Evolutionary conservation across 2,888 invertebrate species (phyloP).

Genomic region (Tridacna crocea): DNA sequence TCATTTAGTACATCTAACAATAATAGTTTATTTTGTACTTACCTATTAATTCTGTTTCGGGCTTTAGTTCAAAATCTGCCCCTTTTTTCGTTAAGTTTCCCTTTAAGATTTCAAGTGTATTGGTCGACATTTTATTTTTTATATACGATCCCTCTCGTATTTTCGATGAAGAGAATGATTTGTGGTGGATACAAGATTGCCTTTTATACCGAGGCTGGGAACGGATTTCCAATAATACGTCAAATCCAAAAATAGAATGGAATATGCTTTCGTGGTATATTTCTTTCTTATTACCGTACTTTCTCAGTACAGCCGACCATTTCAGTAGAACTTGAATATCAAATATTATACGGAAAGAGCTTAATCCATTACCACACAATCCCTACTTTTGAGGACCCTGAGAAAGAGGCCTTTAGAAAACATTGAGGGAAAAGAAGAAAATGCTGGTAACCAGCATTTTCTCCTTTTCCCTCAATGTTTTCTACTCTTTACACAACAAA

Average conservation of each 20-base stretch:
- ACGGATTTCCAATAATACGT: slow-evolving; percentile 6
- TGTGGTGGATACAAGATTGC: neutral
- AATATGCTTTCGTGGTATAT: neutral
- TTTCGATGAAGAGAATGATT: neutral
- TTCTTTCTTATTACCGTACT: neutral
- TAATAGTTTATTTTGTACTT: neutral
- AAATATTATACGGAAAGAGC: too few relatives aligned
- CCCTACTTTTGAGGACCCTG: too few relatives aligned
- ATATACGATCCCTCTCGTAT: neutral
- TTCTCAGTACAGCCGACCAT: neutral
- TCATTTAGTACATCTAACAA: too few relatives aligned
- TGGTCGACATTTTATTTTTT: neutral
- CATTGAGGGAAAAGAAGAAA: too few relatives aligned
- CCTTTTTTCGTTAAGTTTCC: slow-evolving; percentile 32
- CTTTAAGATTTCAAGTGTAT: slow-evolving; percentile 18
- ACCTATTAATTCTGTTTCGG: slow-evolving; percentile 36
- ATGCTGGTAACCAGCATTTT: too few relatives aligned
- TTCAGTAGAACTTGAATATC: too few relatives aligned
- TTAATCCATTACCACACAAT: too few relatives aligned
- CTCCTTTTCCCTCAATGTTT: too few relatives aligned
- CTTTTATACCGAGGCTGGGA: neutral
- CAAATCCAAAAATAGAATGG: neutral
- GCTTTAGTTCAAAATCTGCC: slow-evolving; percentile 8
- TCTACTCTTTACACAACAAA: too few relatives aligned
- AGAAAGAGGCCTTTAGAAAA: too few relatives aligned